Evolutionary conservation across 2,888 invertebrate species (phyloP).

Genomic region (Phrixothrix hirtus): DNA sequence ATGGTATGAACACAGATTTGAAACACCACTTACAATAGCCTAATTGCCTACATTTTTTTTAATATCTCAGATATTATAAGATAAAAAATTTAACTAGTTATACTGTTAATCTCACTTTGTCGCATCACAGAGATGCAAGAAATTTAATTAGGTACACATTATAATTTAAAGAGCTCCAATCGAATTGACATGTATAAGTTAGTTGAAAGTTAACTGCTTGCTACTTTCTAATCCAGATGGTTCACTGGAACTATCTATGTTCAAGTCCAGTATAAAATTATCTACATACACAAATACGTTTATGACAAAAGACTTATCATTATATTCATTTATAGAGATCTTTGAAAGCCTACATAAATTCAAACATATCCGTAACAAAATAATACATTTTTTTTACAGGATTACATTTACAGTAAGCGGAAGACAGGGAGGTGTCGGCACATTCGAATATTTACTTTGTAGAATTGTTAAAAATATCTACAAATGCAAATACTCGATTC

Average conservation of each 20-base stretch:
- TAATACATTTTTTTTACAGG: constrained; percentile 22
- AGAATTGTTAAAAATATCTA: constrained; percentile 27
- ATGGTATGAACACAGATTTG: constrained; percentile 31
- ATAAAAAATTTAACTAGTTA: constrained; percentile 56
- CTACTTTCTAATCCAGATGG: constrained; percentile 38
- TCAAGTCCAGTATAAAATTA: constrained; percentile 55
- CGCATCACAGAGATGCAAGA: constrained; percentile 56
- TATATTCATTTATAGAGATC: constrained; percentile 50
- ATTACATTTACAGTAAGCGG: constrained; percentile 25
- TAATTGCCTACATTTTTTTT: constrained; percentile 42
- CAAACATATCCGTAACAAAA: constrained; percentile 28
- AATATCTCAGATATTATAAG: constrained; percentile 43
- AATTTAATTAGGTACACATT: constrained; percentile 35
- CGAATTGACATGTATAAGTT: constrained; percentile 50
- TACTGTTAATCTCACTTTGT: constrained; percentile 58
- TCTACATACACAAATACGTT: constrained; percentile 51
- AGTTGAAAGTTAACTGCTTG: constrained; percentile 42
- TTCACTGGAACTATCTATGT: constrained; percentile 39
- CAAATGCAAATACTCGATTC: constrained; percentile 8
- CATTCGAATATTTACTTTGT: constrained; percentile 25
- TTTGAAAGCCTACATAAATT: constrained; percentile 46
- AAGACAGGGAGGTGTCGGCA: constrained; percentile 31
- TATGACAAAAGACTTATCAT: constrained; percentile 52
- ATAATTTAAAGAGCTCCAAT: constrained; percentile 31
- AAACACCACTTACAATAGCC: constrained; percentile 30